These are phyloP conservation scores for Galendromus occidentalis DNA, from an alignment of 1,140 invertebrate species.

Conservation along the genomic window DNA sequence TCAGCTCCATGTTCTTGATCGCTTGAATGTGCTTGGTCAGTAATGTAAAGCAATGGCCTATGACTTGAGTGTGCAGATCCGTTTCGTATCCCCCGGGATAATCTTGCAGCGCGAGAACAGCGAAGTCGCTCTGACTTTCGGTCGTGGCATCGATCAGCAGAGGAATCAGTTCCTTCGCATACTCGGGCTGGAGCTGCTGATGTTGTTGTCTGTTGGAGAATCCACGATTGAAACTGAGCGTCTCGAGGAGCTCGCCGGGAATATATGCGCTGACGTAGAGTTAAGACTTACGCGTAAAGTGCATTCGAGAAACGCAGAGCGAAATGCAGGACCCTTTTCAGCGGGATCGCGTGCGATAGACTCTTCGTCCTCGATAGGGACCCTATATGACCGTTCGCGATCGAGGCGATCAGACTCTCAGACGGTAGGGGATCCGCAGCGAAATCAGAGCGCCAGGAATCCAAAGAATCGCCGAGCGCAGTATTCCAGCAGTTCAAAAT, in stretches of 20 bases:
- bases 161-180: conserved; percentile 33
- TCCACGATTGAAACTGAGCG: no score
- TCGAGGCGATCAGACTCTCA: not conserved
- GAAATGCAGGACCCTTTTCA: conserved; percentile 1
- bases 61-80: conserved; percentile 1
- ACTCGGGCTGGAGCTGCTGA: no score
- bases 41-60: not conserved
- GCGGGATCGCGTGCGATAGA: not conserved
- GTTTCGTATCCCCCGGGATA: not conserved
- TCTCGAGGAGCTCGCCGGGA: no score
- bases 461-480: not conserved
- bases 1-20: conserved; percentile 2
- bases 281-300: not conserved
- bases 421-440: not conserved
- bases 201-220: no score
- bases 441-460: conserved; percentile 4
- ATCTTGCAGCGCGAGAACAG: conserved; percentile 8
- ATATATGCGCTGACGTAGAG: no score
- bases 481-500: conserved; percentile 3
- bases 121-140: conserved; percentile 41
- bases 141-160: conserved; percentile 51
- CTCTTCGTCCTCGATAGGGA: not conserved
- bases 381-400: not conserved
- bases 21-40: not conserved
- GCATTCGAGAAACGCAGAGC: conserved; percentile 5